phyloP scores from a whole-genome alignment of 2,888 invertebrate species.

The Adela reaumurella region DNA sequence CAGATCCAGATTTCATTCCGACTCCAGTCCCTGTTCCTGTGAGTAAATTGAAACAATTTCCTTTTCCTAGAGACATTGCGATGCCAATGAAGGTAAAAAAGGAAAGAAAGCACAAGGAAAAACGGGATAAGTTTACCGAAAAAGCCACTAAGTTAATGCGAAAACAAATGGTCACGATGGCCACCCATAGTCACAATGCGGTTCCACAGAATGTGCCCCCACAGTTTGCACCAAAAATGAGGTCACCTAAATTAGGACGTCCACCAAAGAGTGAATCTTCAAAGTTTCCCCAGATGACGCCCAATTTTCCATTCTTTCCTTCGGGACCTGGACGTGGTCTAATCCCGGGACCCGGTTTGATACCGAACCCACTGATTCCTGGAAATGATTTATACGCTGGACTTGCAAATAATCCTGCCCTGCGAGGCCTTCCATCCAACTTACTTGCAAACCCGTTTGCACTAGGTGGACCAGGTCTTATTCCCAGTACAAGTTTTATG shows the following conservation, averaged over 20 bases:
- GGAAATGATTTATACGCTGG: constrained; percentile 37
- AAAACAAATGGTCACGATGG: constrained; percentile 42
- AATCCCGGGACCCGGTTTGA: constrained; percentile 51
- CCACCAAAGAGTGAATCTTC: constrained; percentile 26
- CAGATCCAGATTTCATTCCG: constrained; percentile 25
- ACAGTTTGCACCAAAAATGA: constrained; percentile 16
- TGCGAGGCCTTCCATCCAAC: constrained; percentile 38
- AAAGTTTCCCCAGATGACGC: constrained; percentile 37
- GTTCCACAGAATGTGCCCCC: constrained; percentile 23
- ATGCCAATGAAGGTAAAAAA: constrained; percentile 57
- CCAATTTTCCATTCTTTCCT: constrained; percentile 46
- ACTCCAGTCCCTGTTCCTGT: constrained; percentile 39
- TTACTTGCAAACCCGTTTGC: constrained; percentile 52
- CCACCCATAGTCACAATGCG: constrained; percentile 28
- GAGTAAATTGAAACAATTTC: constrained; percentile 41
- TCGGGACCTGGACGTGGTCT: constrained; percentile 47
- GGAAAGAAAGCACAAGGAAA: constrained; percentile 53
- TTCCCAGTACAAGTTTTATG: constrained; percentile 52
- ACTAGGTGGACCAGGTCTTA: constrained; percentile 59
- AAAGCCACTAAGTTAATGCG: constrained; percentile 37
- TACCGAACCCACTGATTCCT: constrained; percentile 48
- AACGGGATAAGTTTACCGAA: constrained; percentile 35
- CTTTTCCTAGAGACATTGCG: constrained; percentile 50
- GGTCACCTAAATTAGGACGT: constrained; percentile 35
- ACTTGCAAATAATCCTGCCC: constrained; percentile 41